Percentiles rank a stretch among this genome's conserved stretches.
These are phyloP conservation scores for Erannis defoliaria DNA, from an alignment of 2,888 invertebrate species.

Conservation along the genomic window DNA sequence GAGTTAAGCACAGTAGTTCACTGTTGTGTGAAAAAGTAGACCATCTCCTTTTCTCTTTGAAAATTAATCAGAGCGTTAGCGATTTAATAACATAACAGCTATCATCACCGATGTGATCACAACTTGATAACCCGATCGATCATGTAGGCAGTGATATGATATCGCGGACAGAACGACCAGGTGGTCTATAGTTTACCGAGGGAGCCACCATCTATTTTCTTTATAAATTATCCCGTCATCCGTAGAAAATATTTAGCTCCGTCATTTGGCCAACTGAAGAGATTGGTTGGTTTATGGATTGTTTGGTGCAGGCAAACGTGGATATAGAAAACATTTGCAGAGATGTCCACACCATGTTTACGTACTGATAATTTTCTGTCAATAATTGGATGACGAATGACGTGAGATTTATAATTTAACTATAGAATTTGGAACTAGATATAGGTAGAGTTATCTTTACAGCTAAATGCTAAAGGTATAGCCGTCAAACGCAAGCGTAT, in stretches of 20 bases:
- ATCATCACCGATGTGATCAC: constrained; percentile 21
- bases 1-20: not conserved
- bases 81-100: constrained; percentile 27
- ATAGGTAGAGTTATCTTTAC: not conserved
- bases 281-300: constrained; percentile 28
- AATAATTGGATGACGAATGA: constrained; percentile 7
- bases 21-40: not conserved
- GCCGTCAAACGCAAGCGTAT: too few species aligned
- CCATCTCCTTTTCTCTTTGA: not conserved
- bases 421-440: not conserved
- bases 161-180: constrained; percentile 13
- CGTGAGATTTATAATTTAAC: constrained; percentile 3
- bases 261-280: too few species aligned
- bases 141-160: constrained; percentile 46
- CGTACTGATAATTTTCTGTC: constrained; percentile 21
- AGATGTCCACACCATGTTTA: constrained; percentile 46
- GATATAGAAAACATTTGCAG: constrained; percentile 48
- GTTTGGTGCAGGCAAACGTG: constrained; percentile 49
- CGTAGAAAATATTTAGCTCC: too few species aligned
- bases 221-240: too few species aligned
- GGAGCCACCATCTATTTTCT: too few species aligned
- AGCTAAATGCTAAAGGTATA: too few species aligned
- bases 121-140: constrained; percentile 47
- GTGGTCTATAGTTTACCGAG: too few species aligned
- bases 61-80: constrained; percentile 9